These are phyloP conservation scores for Pseudachorutes palmiensis DNA, from an alignment of 1,140 invertebrate species.

Conservation along the genomic window DNA sequence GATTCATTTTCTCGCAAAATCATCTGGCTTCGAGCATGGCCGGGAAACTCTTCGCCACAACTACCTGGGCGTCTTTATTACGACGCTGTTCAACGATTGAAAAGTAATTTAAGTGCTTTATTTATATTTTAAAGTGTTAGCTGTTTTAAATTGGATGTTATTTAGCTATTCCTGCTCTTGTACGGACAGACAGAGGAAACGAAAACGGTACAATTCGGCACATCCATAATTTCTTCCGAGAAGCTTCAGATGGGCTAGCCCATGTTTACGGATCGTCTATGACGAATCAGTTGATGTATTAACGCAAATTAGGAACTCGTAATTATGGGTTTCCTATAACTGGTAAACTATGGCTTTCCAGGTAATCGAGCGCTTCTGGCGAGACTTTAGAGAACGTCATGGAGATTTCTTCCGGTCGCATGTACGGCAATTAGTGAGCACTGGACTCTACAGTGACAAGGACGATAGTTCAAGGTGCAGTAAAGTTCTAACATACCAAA, in stretches of 20 bases:
- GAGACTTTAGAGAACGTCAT: neutral
- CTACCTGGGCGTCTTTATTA: neutral
- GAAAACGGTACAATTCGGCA: neutral
- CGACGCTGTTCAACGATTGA: neutral
- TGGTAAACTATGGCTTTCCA: neutral
- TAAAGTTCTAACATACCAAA: neutral
- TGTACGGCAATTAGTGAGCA: neutral
- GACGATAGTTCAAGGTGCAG: neutral
- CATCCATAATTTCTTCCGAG: neutral
- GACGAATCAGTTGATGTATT: neutral
- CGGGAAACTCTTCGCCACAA: neutral
- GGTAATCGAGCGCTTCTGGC: neutral
- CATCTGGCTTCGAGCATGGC: neutral
- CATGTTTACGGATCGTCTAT: conserved; percentile 1
- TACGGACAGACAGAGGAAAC: neutral
- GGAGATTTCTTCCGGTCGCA: neutral
- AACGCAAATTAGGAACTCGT: neutral
- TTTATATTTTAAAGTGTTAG: neutral
- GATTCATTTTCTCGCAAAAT: neutral
- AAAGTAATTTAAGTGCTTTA: neutral
- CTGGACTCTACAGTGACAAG: neutral
- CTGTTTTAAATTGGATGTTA: neutral
- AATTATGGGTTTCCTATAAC: neutral
- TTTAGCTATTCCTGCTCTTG: neutral
- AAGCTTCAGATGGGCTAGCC: neutral